A percentile compares a stretch with the other conserved stretches of the same genome.
Evolutionary conservation across 2,888 invertebrate species (phyloP).

Genomic region (Bursaphelenchus okinawaensis): DNA sequence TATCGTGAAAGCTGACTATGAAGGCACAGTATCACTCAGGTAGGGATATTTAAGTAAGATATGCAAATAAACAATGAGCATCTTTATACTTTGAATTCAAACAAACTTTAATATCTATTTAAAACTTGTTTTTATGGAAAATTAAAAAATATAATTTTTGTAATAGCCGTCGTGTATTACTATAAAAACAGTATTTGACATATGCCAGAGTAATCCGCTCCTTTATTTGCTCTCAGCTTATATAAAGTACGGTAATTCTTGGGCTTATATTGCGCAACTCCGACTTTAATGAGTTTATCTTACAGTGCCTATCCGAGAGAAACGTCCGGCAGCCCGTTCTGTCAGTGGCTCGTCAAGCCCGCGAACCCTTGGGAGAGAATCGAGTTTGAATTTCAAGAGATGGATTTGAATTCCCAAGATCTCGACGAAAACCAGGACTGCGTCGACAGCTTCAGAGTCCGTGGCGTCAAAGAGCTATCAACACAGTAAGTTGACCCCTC

Average conservation of each 20-base stretch:
- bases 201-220: no score
- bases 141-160: no score
- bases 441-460: conserved; percentile 7
- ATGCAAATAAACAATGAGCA: no score
- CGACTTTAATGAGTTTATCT: conserved; percentile 19
- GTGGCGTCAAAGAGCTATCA: background rate
- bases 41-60: background rate
- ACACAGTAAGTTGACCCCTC: conserved; percentile 15
- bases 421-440: background rate
- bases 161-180: no score
- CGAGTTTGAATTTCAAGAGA: conserved; percentile 25
- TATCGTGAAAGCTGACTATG: conserved; percentile 20
- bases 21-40: conserved; percentile 16
- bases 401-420: conserved; percentile 16
- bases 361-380: conserved; percentile 25
- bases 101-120: no score
- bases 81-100: no score
- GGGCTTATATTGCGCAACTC: background rate
- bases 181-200: no score
- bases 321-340: conserved; percentile 31
- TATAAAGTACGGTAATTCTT: background rate
- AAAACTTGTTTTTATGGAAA: no score
- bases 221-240: conserved; percentile 5
- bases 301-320: conserved; percentile 26
- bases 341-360: conserved; percentile 41